Evolutionary conservation across 2,113 vertebrate genomes (phyloP).

Genomic region (Tupaia chinensis): DNA sequence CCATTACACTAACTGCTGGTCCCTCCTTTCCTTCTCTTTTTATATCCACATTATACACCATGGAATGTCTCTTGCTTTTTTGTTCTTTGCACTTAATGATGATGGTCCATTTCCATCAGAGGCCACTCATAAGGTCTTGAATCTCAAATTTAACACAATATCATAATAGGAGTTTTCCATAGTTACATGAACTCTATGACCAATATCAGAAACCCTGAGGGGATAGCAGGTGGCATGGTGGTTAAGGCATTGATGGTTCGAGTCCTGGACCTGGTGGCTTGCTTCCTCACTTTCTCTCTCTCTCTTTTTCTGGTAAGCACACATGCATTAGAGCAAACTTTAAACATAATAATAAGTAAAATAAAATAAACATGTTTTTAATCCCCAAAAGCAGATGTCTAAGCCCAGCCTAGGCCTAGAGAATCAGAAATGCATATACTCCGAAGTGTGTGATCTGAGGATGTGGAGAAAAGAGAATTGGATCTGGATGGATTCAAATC

Average conservation of each 20-base stretch:
- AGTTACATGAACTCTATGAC: background rate
- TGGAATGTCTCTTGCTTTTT: background rate
- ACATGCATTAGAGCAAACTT: too few relatives aligned
- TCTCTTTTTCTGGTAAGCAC: too few relatives aligned
- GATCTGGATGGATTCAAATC: background rate
- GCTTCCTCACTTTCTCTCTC: too few relatives aligned
- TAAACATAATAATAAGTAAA: too few relatives aligned
- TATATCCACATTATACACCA: background rate
- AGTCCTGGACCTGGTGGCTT: too few relatives aligned
- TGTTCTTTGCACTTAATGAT: background rate
- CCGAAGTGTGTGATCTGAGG: background rate
- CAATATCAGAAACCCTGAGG: background rate
- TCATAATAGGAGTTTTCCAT: background rate
- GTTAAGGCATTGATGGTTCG: too few relatives aligned
- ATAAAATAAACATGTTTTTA: too few relatives aligned
- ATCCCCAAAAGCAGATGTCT: conserved; percentile 19
- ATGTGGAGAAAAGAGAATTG: background rate
- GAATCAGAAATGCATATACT: background rate
- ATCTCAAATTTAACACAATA: conserved; percentile 1
- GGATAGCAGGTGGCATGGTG: too few relatives aligned
- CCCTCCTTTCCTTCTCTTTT: background rate
- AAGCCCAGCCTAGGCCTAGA: background rate
- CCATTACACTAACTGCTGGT: too few relatives aligned
- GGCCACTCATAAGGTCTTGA: background rate
- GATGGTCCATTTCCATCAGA: conserved; percentile 39